Conservation (phyloP, 2,113 vertebrate genomes). For the Lipotes vexillifer region DNA sequence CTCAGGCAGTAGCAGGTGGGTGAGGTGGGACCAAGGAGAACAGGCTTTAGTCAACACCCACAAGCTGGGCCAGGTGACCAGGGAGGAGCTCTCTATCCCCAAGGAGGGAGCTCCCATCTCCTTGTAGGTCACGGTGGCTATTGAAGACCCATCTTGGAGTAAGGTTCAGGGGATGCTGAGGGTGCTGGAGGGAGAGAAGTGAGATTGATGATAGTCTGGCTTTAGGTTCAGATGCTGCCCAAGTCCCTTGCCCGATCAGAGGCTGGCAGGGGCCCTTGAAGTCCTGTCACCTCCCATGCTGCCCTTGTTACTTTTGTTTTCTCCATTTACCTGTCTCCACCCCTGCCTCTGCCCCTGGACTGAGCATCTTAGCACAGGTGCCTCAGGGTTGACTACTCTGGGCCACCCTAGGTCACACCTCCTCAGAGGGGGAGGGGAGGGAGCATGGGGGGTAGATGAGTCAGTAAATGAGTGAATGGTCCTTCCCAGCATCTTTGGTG, state of each 20-base stretch:
- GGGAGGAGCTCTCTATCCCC: not conserved
- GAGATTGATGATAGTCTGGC: not conserved
- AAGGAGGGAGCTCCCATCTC: not conserved
- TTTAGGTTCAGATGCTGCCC: not conserved
- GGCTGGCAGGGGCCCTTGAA: not conserved
- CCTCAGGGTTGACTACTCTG: not conserved
- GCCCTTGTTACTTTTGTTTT: not conserved
- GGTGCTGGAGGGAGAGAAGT: not conserved
- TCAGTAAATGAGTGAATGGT: not conserved
- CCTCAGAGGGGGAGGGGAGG: not conserved
- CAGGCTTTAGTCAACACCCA: not conserved
- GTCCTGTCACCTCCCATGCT: fast-evolving
- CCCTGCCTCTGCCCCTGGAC: not conserved
- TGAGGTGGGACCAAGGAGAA: not conserved
- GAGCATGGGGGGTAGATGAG: not conserved
- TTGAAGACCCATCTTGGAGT: not conserved
- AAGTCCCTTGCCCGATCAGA: not conserved
- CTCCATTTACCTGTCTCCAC: not conserved
- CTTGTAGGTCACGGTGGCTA: not conserved
- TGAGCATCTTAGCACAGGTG: not conserved
- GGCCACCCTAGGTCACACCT: not conserved
- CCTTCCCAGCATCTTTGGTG: not conserved
- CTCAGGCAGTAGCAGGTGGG: not conserved
- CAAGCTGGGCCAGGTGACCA: not conserved
- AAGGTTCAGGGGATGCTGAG: not conserved